Evolutionary conservation across 1,140 invertebrate species (phyloP), one percentile per base, ranked within the genome.

Genomic region (Drosophila leontia): DNA sequence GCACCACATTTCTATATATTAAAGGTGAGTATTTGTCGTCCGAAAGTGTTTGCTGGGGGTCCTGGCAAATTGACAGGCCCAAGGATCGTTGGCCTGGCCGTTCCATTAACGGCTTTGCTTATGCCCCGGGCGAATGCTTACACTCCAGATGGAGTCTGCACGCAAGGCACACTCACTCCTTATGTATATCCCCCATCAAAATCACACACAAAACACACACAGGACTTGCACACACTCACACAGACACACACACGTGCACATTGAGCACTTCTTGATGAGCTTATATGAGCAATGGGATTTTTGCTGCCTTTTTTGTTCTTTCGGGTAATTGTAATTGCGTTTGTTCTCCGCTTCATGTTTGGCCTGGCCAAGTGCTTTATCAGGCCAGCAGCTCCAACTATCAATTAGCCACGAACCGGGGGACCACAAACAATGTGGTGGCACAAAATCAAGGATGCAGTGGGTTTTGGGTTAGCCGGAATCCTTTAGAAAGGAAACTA

Each of bases 311-410:
- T 70, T 83, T 72, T 83, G 71, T 84, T 70, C 68, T 80, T 74
- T 44, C 56, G 69, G 70, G 59, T 84, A 82, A 87, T 74, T 85
- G 83, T 87, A 86, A 83, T 83, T 88, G 70, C 65, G 57, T 86
- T 80, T 77, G 83, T 50, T 58, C 56, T 64, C 50, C 56, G 56
- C 26, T 32, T 62, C 37, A 47, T 75, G 56, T 68, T 59, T 41
- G 55, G 51, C 42, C 32, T 53, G 47, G 61, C 56, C 75, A 68
- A 60, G 72, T 76, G 75, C 70, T 55, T 51, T 75, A 41, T 62
- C 71, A 7, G 39, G 12, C 51, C 51, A 55, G 34, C 47, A 39
- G 56, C 34, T 19, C 23, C 62, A 50, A 50, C 57, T 61, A 76
- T 39, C 64, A 57, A 62, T 74, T 67, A 65, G 61, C 70, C 63